Evolutionary conservation across 2,797 vertebrate species (phyloP), one percentile per base, ranked within the genome.

Genomic region (Menidia menidia): DNA sequence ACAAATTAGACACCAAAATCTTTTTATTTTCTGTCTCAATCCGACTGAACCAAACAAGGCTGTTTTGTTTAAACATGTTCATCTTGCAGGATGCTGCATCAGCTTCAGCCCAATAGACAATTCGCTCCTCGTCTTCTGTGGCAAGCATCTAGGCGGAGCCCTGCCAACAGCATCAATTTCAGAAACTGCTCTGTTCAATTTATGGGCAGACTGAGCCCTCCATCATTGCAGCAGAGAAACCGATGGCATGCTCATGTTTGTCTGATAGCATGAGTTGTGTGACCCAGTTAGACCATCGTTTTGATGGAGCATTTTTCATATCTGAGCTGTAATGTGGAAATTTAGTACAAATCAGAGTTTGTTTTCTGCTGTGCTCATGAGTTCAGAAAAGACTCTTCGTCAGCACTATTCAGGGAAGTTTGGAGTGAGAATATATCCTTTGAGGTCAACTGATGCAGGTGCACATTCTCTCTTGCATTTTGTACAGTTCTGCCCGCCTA

Each of bases 41-140:
- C 25, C 25, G 25, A 25, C 25, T 25, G 25, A 39, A 50, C 25
- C 48, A 25, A 4, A 50, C 25, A 12, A 39, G 35, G 18, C 8
- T 50, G 48, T 50, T 10, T 25, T 19, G 12, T 11, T 50, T 11
- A 4, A 2, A 25, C 48, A 50, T 10, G 12, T 48, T n/a, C 15
- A 47, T 6, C 35, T 39, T 39, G 5, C 5, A 39, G 4, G n/a
- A 9, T 32, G 25, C 48, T 64, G 62, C 41, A 4, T 68, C 64
- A 33, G 62, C 68, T 75, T 68, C 59, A 80, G 77, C 45, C 45
- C 77, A 75, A 85, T 78, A 75, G 78, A 62, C 83, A 58, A 77
- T 82, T 76, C 80, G 82, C 80, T 68, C 87, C 82, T 83, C 30
- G 69, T 87, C 83, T 86, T 90, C 87, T 88, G 86, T 81, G 58